A percentile compares a stretch with the other conserved stretches of the same genome.
Conservation (phyloP, 2,888 invertebrate species). For the Zygogramma bicolorata region DNA sequence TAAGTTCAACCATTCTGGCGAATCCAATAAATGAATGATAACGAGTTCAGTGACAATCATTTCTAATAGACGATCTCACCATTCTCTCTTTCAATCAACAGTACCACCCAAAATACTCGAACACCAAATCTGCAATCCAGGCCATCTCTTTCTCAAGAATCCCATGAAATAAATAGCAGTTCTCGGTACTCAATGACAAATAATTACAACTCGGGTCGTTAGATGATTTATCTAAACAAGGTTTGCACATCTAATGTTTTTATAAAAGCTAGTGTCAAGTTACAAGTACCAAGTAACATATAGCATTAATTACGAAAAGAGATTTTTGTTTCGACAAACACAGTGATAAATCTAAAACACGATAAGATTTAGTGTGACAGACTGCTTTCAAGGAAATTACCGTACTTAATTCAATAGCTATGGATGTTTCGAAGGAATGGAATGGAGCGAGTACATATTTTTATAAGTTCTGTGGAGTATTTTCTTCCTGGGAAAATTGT, state of each 20-base stretch:
- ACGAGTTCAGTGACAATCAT: no score
- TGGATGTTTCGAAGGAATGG: background rate
- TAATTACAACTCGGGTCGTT: slow-evolving; percentile 36
- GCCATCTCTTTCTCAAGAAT: background rate
- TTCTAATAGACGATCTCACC: no score
- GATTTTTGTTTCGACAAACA: slow-evolving; percentile 30
- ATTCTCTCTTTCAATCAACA: no score
- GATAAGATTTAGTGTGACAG: slow-evolving; percentile 15
- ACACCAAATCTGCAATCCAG: slow-evolving; percentile 6
- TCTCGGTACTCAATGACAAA: background rate
- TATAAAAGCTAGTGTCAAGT: slow-evolving; percentile 47
- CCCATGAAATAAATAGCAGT: background rate
- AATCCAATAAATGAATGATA: no score
- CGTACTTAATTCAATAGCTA: background rate
- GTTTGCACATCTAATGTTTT: slow-evolving; percentile 48
- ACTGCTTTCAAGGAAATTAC: slow-evolving; percentile 26
- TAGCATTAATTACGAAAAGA: slow-evolving; percentile 39
- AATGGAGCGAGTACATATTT: no score
- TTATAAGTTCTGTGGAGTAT: no score
- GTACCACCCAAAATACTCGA: background rate
- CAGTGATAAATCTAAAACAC: slow-evolving; percentile 35
- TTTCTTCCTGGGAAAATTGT: no score
- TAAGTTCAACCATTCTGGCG: no score
- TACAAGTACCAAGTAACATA: slow-evolving; percentile 47
- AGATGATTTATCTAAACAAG: slow-evolving; percentile 47